Percentiles rank a stretch among this genome's conserved stretches.
phyloP scores from a whole-genome alignment of 2,888 invertebrate species.

The Erynnis tages region DNA sequence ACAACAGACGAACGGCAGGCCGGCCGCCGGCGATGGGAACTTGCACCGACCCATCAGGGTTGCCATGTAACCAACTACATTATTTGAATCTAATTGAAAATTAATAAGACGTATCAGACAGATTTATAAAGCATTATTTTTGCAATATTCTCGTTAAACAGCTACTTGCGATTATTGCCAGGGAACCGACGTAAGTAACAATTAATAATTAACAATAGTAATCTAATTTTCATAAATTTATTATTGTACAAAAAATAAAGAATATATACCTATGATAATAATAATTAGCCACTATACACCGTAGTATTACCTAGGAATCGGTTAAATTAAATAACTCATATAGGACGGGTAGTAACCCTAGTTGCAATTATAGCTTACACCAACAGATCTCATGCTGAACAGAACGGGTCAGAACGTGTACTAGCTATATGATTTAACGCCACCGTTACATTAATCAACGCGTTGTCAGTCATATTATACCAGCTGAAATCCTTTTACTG shows the following conservation, averaged over 20 bases:
- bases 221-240: too few species aligned
- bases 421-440: conserved; percentile 39
- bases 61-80: conserved; percentile 17
- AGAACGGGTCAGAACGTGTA: too few species aligned
- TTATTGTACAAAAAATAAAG: too few species aligned
- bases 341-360: conserved; percentile 8
- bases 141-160: too few species aligned
- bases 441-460: conserved; percentile 50
- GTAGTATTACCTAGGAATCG: too few species aligned
- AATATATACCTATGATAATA: too few species aligned
- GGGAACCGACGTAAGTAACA: too few species aligned
- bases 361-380: conserved; percentile 50
- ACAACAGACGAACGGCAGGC: conserved; percentile 66
- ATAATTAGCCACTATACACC: too few species aligned
- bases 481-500: conserved; percentile 27
- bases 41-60: conserved; percentile 30
- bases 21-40: conserved; percentile 52
- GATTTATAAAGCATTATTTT: too few species aligned
- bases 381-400: conserved; percentile 45
- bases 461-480: conserved; percentile 40
- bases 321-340: too few species aligned
- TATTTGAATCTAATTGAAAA: not conserved
- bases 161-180: too few species aligned
- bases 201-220: too few species aligned
- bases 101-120: not conserved